A percentile compares a stretch with the other conserved stretches of the same genome.
phyloP scores from a whole-genome alignment of 2,888 invertebrate genomes.

The Cecidostiba fungosa region DNA sequence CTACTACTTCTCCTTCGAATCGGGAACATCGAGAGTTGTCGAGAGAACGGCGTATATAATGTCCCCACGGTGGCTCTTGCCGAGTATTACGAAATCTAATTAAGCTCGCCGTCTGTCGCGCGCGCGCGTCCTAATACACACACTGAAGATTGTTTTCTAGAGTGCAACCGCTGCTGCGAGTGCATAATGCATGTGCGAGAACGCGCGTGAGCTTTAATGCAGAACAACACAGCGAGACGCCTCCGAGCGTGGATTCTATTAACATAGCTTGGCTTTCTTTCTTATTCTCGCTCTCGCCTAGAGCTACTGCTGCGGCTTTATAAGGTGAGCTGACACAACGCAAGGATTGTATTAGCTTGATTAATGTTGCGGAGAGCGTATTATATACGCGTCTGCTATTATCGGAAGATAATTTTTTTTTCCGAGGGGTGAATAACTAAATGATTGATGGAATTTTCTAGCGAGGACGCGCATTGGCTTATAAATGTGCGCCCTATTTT shows the following conservation, averaged over 20 bases:
- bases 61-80: background rate
- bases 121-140: background rate
- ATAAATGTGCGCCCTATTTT: too few species aligned
- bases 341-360: too few species aligned
- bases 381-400: too few species aligned
- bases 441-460: too few species aligned
- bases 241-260: background rate
- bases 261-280: background rate
- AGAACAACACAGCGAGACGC: too few species aligned
- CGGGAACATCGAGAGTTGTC: slow-evolving; percentile 1
- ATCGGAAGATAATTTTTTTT: too few species aligned
- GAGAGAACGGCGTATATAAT: background rate
- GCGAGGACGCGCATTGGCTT: too few species aligned
- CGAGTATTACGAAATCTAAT: background rate
- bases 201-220: background rate
- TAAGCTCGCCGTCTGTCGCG: background rate
- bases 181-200: background rate
- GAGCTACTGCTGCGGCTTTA: too few species aligned
- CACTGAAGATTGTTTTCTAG: background rate
- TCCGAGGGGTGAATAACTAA: too few species aligned
- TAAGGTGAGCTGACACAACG: too few species aligned
- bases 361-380: too few species aligned
- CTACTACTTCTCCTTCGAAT: background rate
- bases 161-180: background rate
- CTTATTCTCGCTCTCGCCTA: background rate